phyloP scores from a whole-genome alignment of 2,797 vertebrate species.

The Bryconaethiops microstoma region DNA sequence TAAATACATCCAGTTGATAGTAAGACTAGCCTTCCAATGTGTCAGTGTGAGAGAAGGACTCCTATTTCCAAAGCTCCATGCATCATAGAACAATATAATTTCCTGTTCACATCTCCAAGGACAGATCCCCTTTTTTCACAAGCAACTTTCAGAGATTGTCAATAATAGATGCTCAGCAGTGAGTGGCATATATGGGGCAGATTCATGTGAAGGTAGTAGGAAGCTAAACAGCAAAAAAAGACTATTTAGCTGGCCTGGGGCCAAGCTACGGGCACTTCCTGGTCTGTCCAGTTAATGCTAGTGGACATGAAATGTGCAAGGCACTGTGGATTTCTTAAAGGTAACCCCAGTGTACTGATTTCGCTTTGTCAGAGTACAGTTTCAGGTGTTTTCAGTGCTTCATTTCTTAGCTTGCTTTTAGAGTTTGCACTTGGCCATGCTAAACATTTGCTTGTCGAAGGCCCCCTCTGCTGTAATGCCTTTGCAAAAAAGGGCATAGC shows the following conservation, averaged over 20 bases:
- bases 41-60: constrained; percentile 17
- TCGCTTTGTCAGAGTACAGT: constrained; percentile 12
- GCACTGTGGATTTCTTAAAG: not conserved
- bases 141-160: constrained; percentile 31
- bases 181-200: constrained; percentile 23
- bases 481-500: not conserved
- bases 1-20: not conserved
- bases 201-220: not conserved
- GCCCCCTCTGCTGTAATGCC: constrained; percentile 31
- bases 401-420: constrained; percentile 37
- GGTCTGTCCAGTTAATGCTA: constrained; percentile 13
- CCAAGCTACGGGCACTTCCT: constrained; percentile 23
- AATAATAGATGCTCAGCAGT: constrained; percentile 12
- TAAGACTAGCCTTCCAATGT: constrained; percentile 6
- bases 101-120: constrained; percentile 34
- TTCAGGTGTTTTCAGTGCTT: constrained; percentile 8
- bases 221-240: constrained; percentile 24
- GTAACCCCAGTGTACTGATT: not conserved
- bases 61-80: constrained; percentile 23
- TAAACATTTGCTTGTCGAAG: constrained; percentile 26
- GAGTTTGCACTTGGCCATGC: constrained; percentile 22
- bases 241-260: constrained; percentile 35
- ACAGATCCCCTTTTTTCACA: constrained; percentile 40
- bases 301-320: constrained; percentile 1
- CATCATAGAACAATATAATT: constrained; percentile 36